A percentile compares a stretch with the other conserved stretches of the same genome.
phyloP scores from a whole-genome alignment of 2,113 vertebrate species.

The Chaetodon trifascialis region DNA sequence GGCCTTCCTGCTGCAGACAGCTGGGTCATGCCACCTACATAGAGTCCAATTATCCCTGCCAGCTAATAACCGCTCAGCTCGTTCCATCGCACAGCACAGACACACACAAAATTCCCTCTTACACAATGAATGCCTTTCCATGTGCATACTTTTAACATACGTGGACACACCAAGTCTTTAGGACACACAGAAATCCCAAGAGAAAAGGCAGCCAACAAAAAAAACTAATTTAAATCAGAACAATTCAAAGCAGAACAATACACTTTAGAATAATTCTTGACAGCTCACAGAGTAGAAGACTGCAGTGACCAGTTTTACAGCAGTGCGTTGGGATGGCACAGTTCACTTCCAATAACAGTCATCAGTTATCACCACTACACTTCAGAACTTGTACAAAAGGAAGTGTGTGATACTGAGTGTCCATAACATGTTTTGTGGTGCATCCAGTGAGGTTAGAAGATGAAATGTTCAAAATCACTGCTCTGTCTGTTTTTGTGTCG shows the following conservation, averaged over 20 bases:
- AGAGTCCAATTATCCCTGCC: conserved; percentile 83
- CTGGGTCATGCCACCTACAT: conserved; percentile 85
- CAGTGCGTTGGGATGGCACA: no score
- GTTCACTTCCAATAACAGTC: not conserved
- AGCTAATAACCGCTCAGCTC: conserved; percentile 79
- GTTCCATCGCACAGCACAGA: conserved; percentile 54
- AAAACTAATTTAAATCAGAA: conserved; percentile 37
- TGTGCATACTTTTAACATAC: conserved; percentile 13
- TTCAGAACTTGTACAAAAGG: not conserved
- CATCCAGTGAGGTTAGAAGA: no score
- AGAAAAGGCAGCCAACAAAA: conserved; percentile 5
- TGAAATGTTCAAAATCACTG: not conserved
- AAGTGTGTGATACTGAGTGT: not conserved
- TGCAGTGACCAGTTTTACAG: not conserved
- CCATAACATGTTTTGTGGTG: not conserved
- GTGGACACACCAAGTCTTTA: conserved; percentile 8
- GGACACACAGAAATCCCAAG: not conserved
- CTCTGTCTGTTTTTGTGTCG: not conserved
- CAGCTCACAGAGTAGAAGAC: not conserved
- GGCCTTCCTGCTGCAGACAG: conserved; percentile 83
- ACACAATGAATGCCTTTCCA: conserved; percentile 38
- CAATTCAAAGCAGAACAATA: conserved; percentile 27
- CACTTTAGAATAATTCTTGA: not conserved
- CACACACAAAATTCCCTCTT: conserved; percentile 20
- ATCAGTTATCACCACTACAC: not conserved